Evolutionary conservation across 2,888 invertebrate genomes (phyloP), one percentile per base, ranked within the genome.

Genomic region (Punctoribates punctum): DNA sequence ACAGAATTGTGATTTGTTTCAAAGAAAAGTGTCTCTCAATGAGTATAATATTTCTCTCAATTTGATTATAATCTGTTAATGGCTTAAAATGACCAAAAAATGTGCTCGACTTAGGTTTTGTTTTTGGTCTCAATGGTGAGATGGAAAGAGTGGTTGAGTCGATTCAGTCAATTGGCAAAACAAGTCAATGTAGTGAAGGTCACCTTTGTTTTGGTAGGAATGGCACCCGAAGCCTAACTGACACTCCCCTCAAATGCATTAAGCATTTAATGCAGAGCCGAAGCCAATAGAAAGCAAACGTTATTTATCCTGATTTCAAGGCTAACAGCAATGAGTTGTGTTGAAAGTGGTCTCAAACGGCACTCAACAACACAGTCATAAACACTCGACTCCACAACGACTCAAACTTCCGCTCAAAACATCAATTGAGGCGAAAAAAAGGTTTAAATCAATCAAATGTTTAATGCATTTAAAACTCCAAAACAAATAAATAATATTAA

Each of bases 131-230:
- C 54, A 34, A 34, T 34, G 5, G 8, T 20, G 3, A 51, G 51
- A 51, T 51, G 54, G 54, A 20, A 54, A 20, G 13, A 54, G 9
- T 54, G 54, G 54, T 54, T 54, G 20, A 54, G 54, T 54, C 54
- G 13, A 54, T 54, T 60, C 20, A 60, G 11, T 60, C 27, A 60
- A 60, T 60, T 60, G 20, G 34, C 29, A 65, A 65, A 65, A 65
- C 65, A 65, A 65, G 65, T 65, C 65, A 38, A 65, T 60, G 27
- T 38, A 34, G 17, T 65, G 65, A 65, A 65, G 65, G 65, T 65
- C 65, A 65, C 65, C 65, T 65, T 65, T 65, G 65, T 65, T 65
- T 65, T 65, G 65, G 65, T 65, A 20, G 17, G 42, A 42, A 42
- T 42, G 42, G 38, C 65, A 65, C 34, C 27, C n/a, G 60, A 27